phyloP scores from a whole-genome alignment of 2,113 vertebrate genomes.

The Dicentrarchus labrax region DNA sequence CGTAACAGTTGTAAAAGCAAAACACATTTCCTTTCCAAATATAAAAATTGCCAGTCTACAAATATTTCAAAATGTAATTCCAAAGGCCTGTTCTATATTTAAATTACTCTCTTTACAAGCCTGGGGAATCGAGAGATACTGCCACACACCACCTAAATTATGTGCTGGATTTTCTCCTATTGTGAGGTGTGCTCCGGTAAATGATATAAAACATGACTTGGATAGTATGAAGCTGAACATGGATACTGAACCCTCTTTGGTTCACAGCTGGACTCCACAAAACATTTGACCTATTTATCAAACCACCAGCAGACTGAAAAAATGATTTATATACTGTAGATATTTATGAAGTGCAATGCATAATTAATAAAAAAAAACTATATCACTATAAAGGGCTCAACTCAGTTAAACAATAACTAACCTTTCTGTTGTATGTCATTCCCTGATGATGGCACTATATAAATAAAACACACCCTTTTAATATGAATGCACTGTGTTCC shows the following conservation, averaged over 20 bases:
- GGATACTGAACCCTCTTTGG: neutral
- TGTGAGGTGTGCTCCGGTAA: neutral
- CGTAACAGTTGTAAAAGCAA: neutral
- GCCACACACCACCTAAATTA: neutral
- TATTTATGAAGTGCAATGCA: neutral
- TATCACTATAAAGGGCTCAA: neutral
- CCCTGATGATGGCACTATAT: neutral
- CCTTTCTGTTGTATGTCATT: neutral
- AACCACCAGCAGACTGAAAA: constrained; percentile 2
- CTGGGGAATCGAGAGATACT: neutral
- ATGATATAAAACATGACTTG: neutral
- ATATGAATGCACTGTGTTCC: neutral
- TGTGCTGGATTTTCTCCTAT: neutral
- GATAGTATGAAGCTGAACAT: neutral
- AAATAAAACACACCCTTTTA: neutral
- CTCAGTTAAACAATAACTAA: neutral
- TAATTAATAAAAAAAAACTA: constrained; percentile 3
- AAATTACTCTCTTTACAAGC: neutral
- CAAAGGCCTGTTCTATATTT: neutral
- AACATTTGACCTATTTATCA: neutral
- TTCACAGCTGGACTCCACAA: neutral
- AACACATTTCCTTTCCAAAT: neutral
- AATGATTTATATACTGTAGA: too few relatives aligned
- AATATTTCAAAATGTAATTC: neutral
- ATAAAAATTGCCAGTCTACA: neutral